These are phyloP conservation scores for Pyrocoelia pectoralis DNA, from an alignment of 2,888 invertebrate species.

Conservation along the genomic window DNA sequence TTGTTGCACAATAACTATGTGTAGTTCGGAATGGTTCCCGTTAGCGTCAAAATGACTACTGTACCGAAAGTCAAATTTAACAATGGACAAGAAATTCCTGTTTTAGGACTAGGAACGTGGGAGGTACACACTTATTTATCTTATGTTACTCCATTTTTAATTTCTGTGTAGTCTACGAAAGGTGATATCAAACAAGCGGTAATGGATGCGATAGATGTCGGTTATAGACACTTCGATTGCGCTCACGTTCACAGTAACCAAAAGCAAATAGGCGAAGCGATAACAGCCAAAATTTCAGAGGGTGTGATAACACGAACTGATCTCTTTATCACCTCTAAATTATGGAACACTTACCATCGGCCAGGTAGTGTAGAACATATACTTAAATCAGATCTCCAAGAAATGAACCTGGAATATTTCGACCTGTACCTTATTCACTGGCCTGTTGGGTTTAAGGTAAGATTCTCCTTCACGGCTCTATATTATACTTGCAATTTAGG, in stretches of 20 bases:
- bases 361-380: conserved; percentile 77
- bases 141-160: no score
- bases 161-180: conserved; percentile 64
- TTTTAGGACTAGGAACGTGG: conserved; percentile 72
- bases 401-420: conserved; percentile 77
- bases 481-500: conserved; percentile 58
- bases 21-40: no score
- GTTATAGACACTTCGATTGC: conserved; percentile 77
- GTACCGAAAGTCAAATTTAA: conserved; percentile 59
- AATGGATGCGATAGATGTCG: conserved; percentile 72
- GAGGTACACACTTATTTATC: conserved; percentile 62
- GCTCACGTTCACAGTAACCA: conserved; percentile 72
- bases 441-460: conserved; percentile 83
- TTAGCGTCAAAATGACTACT: not conserved
- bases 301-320: conserved; percentile 73
- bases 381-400: conserved; percentile 69
- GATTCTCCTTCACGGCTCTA: not conserved
- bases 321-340: conserved; percentile 72
- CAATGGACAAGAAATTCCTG: conserved; percentile 65
- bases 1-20: no score
- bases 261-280: conserved; percentile 70
- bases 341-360: conserved; percentile 82
- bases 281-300: conserved; percentile 68
- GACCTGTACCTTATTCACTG: conserved; percentile 92
- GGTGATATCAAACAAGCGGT: conserved; percentile 68